phyloP scores from a whole-genome alignment of 2,888 invertebrate genomes.

The Drosophila ustulata region DNA sequence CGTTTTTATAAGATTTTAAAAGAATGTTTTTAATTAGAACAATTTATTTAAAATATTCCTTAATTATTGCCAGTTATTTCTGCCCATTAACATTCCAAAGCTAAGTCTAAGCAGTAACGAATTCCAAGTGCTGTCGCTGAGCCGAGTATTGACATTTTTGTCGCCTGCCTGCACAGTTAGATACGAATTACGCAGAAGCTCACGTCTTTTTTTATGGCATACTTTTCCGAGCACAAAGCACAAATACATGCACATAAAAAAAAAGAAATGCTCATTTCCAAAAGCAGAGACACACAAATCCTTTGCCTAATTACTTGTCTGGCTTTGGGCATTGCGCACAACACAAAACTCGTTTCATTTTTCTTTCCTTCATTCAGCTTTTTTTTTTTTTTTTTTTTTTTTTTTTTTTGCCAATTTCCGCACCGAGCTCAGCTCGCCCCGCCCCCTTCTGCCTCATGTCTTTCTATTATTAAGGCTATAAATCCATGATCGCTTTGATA shows the following conservation, averaged over 20 bases:
- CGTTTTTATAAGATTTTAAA: no score
- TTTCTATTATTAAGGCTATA: slow-evolving; percentile 79
- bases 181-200: slow-evolving; percentile 37
- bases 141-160: slow-evolving; percentile 29
- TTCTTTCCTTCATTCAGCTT: slow-evolving; percentile 12
- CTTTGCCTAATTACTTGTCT: slow-evolving; percentile 78
- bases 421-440: slow-evolving; percentile 30
- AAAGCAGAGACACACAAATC: slow-evolving; percentile 64
- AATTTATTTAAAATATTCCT: not conserved
- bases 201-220: slow-evolving; percentile 68
- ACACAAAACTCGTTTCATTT: slow-evolving; percentile 33
- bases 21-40: not conserved
- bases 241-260: slow-evolving; percentile 37
- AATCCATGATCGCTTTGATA: slow-evolving; percentile 80
- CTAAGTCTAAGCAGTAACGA: not conserved
- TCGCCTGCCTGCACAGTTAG: slow-evolving; percentile 39
- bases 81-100: not conserved
- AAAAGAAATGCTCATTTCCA: slow-evolving; percentile 56
- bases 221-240: slow-evolving; percentile 40
- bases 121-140: not conserved
- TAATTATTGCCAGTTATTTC: not conserved
- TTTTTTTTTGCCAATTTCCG: slow-evolving; percentile 62
- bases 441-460: slow-evolving; percentile 12
- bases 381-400: no score
- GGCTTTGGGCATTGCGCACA: slow-evolving; percentile 54